Evolutionary conservation across 2,888 invertebrate species (phyloP).

Genomic region (Andrena bicolor): DNA sequence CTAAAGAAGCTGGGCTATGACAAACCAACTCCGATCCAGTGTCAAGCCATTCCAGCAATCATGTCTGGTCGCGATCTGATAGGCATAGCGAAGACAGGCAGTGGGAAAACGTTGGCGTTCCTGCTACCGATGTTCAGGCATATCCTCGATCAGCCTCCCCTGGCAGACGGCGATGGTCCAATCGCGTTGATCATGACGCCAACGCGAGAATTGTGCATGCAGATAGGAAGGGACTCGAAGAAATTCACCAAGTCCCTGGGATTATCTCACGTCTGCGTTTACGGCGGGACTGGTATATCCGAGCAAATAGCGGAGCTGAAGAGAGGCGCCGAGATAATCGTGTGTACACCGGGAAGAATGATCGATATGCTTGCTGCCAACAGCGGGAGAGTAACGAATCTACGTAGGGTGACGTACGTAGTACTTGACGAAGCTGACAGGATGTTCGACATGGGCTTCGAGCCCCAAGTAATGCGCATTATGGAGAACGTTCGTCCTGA

Average conservation of each 20-base stretch:
- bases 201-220: constrained; percentile 99
- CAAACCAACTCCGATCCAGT: constrained; percentile 99
- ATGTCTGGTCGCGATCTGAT: constrained; percentile 99
- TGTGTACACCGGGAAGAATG: constrained; percentile 99
- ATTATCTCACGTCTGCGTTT: constrained; percentile 97
- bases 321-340: constrained; percentile 98
- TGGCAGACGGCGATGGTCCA: constrained; percentile 99
- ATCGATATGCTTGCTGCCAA: constrained; percentile 99
- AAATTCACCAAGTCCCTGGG: constrained; percentile 96
- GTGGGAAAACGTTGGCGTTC: constrained; percentile 99
- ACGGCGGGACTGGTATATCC: constrained; percentile 98
- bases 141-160: constrained; percentile 95
- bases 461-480: constrained; percentile 99
- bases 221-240: constrained; percentile 98
- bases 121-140: constrained; percentile 99
- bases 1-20: constrained; percentile 96
- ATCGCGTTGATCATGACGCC: constrained; percentile 99
- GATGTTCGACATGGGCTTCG: constrained; percentile 99
- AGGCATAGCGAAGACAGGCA: constrained; percentile 99
- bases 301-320: constrained; percentile 98
- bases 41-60: constrained; percentile 98
- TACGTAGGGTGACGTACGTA: constrained; percentile 98
- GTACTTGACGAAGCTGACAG: constrained; percentile 99
- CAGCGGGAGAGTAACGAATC: constrained; percentile 98
- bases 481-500: constrained; percentile 99